These are phyloP conservation scores for Hippocampus barbouri DNA, from an alignment of 2,113 vertebrate genomes.

Conservation along the genomic window DNA sequence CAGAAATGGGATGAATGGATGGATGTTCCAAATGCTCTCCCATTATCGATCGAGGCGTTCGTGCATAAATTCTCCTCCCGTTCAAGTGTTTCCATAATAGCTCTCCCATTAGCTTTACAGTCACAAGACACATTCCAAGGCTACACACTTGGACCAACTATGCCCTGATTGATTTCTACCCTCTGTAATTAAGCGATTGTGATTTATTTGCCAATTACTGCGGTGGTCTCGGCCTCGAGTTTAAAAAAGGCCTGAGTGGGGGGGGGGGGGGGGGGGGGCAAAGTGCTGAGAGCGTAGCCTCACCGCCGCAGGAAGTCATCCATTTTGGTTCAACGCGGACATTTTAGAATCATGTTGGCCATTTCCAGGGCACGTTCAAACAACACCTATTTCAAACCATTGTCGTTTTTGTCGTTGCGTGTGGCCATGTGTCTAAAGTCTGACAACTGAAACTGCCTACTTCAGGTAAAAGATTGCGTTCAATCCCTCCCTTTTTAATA, in stretches of 20 bases:
- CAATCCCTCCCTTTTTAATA: too few species aligned
- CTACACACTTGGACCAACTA: not conserved
- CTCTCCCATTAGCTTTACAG: not conserved
- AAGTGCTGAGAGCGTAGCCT: not conserved
- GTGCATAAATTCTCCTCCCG: not conserved
- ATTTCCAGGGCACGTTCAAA: not conserved
- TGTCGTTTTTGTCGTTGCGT: too few species aligned
- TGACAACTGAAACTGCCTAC: too few species aligned
- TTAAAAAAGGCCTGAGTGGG: constrained; percentile 1
- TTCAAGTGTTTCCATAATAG: not conserved
- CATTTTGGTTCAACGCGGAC: not conserved
- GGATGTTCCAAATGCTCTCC: not conserved
- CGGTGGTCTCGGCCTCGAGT: not conserved
- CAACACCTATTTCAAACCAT: too few species aligned
- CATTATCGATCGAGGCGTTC: not conserved
- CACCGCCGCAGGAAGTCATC: not conserved
- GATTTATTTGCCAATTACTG: constrained; percentile 11
- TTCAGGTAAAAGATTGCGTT: too few species aligned
- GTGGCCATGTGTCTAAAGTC: too few species aligned
- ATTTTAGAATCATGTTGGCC: not conserved
- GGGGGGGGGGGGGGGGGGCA: not conserved
- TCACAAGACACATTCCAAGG: constrained; percentile 1
- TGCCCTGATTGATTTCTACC: not conserved
- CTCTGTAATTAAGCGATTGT: not conserved
- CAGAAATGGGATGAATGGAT: not conserved